Evolutionary conservation across 1,140 invertebrate genomes (phyloP), one percentile per base, ranked within the genome.

Genomic region (Nixonia krombeini): DNA sequence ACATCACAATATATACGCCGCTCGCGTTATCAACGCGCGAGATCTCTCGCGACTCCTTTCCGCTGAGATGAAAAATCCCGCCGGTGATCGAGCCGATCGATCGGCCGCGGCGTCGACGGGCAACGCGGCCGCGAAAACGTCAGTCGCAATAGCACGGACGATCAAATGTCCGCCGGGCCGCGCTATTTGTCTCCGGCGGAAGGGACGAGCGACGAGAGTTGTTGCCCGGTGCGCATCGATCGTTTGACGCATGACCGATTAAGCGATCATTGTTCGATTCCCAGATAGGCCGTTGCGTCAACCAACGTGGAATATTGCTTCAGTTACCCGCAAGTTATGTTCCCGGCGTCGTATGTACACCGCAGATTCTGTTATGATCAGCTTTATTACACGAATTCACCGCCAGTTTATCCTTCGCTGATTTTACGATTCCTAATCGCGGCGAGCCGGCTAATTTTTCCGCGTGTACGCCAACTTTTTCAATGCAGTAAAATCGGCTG

Each of bases 211-310:
- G 53, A 65, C 41, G 56, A 69, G 66, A 74, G 71, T 73, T 74
- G 72, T 58, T 58, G 71, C 68, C 47, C 66, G 66, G 62, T 65
- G 59, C 59, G 58, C 71, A 68, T 64, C 76, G 75, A 85, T 82
- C 82, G 82, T 85, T 85, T 76, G 80, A 76, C 76, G 71, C 78
- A 83, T 73, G 79, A 70, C 78, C 79, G 82, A 85, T 84, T 84
- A 82, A 85, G 83, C 76, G 81, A 82, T 82, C 76, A 65, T 63
- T 55, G 52, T 58, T 53, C 61, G 56, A 72, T 64, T 37, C 37
- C 28, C 49, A 51, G 57, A 72, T 72, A 68, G 57, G 28, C 65
- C 45, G 44, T 46, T 58, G 57, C 57, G 56, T 69, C 61, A 72
- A 64, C 56, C 52, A 62, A 29, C 41, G 28, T 49, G 42, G 56